Conservation (phyloP, 2,113 vertebrate genomes). For the Poecilia latipinna region DNA sequence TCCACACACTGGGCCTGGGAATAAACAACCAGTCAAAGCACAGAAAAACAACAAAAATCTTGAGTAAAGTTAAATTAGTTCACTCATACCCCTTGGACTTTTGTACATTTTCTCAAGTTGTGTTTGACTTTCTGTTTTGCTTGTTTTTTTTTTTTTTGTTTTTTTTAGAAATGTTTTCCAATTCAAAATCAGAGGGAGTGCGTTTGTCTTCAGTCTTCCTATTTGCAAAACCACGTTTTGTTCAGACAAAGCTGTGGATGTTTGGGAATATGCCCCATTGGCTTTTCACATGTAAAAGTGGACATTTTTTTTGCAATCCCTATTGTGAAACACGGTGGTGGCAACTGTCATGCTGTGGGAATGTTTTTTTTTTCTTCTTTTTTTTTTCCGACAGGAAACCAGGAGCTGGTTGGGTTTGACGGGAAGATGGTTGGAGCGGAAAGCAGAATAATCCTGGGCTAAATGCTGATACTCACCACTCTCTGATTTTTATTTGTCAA, state of each 20-base stretch:
- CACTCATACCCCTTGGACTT: neutral
- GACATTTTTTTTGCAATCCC: neutral
- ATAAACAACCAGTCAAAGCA: conserved; percentile 9
- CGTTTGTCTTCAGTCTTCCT: too few relatives aligned
- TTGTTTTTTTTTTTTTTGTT: too few relatives aligned
- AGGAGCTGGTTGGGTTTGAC: neutral
- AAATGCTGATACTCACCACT: neutral
- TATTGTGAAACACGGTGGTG: neutral
- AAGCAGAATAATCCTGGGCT: too few relatives aligned
- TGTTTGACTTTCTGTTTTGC: too few relatives aligned
- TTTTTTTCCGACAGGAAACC: neutral
- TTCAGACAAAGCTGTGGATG: too few relatives aligned
- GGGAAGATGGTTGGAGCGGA: neutral
- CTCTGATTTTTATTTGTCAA: neutral
- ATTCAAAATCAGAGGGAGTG: too few relatives aligned
- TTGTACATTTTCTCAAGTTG: too few relatives aligned
- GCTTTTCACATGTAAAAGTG: neutral
- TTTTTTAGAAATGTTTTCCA: too few relatives aligned
- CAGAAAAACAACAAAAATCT: neutral
- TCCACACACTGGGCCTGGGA: conserved; percentile 85
- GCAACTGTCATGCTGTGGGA: neutral
- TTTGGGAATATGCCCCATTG: neutral
- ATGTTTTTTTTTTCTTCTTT: neutral
- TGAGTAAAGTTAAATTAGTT: neutral
- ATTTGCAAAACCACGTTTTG: too few relatives aligned